Evolutionary conservation across 2,113 vertebrate genomes (phyloP).

Genomic region (Antechinus stuartii): DNA sequence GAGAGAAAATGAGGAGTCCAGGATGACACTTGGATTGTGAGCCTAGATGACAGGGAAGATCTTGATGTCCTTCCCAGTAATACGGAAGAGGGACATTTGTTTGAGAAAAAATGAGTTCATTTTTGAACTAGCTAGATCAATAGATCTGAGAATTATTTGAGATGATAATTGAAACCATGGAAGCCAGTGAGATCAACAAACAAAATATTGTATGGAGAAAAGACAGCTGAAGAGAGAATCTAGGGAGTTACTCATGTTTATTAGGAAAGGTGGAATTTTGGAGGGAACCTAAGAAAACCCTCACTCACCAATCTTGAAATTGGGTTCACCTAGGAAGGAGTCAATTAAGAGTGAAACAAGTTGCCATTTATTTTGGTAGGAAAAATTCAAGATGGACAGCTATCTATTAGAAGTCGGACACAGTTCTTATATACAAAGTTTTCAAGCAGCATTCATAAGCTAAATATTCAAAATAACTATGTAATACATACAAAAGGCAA

Average conservation of each 20-base stretch:
- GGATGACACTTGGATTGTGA: not conserved
- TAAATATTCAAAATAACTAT: not conserved
- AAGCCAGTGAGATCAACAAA: not conserved
- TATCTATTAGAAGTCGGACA: not conserved
- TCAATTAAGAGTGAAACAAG: not conserved
- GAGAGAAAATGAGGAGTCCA: not conserved
- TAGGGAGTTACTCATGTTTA: not conserved
- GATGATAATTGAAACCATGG: not conserved
- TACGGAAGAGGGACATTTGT: not conserved
- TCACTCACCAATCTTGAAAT: not conserved
- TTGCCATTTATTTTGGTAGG: not conserved
- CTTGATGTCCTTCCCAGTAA: not conserved
- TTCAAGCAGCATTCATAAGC: not conserved
- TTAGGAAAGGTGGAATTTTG: not conserved
- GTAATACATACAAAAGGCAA: not conserved
- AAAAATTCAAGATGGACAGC: not conserved
- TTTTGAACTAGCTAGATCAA: not conserved
- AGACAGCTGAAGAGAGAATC: not conserved
- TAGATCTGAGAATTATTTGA: not conserved
- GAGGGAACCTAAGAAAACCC: not conserved
- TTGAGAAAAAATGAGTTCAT: not conserved
- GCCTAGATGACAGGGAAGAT: not conserved
- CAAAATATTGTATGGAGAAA: not conserved
- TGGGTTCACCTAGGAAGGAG: not conserved
- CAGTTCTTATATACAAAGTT: not conserved